Conservation (phyloP, 37 sponge, comb jelly and placozoan species). For the Eunapius fragilis region DNA sequence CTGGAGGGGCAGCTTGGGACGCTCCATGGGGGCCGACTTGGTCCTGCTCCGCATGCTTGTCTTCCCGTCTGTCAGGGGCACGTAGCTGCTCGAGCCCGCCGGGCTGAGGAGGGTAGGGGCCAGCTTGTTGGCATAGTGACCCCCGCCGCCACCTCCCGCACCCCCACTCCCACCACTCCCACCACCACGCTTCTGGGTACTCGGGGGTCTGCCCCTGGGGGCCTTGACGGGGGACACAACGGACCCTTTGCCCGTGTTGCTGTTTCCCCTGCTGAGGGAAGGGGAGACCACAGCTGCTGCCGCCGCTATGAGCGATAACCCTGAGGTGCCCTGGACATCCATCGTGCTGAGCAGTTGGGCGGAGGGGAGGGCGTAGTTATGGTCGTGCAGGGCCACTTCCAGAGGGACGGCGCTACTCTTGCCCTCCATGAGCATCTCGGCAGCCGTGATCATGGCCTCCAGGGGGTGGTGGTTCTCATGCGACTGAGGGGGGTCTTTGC, state of each 20-base stretch:
- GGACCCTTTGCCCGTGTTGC: conserved; percentile 23
- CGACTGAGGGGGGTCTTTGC: background rate
- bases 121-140: conserved; percentile 37
- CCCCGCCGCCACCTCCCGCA: no score
- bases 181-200: conserved; percentile 56
- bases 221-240: conserved; percentile 66
- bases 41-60: conserved; percentile 38
- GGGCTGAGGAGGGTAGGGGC: conserved; percentile 74
- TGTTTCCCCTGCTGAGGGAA: conserved; percentile 29
- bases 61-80: conserved; percentile 64
- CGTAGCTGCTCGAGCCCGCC: conserved; percentile 61
- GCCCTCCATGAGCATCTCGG: background rate
- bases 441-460: background rate
- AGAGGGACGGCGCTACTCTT: conserved; percentile 52
- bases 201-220: conserved; percentile 84
- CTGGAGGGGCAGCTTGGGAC: conserved; percentile 33
- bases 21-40: conserved; percentile 51
- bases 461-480: background rate
- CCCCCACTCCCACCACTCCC: no score
- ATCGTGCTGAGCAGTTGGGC: conserved; percentile 32
- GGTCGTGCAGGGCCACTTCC: conserved; percentile 81
- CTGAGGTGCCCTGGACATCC: conserved; percentile 73
- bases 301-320: conserved; percentile 83
- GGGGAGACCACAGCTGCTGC: conserved; percentile 90
- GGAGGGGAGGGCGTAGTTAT: conserved; percentile 68